Percentiles rank a stretch among this genome's conserved stretches.
These are phyloP conservation scores for Pterostichus madidus DNA, from an alignment of 2,888 invertebrate genomes.

Conservation along the genomic window DNA sequence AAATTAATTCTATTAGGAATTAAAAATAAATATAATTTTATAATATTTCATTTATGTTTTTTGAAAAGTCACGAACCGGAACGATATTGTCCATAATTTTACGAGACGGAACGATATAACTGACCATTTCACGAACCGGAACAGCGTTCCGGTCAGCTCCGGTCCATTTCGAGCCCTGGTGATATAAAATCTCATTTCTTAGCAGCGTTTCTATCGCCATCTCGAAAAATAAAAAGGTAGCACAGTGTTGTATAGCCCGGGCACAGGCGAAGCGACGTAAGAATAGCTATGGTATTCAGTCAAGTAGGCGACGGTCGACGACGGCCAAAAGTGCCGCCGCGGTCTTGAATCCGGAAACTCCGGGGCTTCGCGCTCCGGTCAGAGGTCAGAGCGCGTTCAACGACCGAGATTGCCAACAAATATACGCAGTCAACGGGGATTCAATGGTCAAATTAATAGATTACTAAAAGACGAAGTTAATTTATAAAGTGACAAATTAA, in stretches of 20 bases:
- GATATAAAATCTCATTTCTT: slow-evolving; percentile 9
- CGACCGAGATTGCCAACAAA: neutral
- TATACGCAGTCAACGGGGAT: neutral
- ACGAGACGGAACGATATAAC: too few species aligned
- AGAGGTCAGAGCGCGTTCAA: slow-evolving; percentile 22
- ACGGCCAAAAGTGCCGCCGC: slow-evolving; percentile 8
- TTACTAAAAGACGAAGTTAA: neutral
- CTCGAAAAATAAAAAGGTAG: neutral
- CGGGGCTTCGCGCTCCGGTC: neutral
- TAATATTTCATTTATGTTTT: too few species aligned
- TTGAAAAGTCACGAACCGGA: too few species aligned
- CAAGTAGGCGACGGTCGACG: slow-evolving; percentile 1
- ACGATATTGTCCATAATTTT: too few species aligned
- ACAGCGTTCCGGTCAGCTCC: too few species aligned
- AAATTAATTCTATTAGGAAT: too few species aligned
- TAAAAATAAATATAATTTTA: too few species aligned
- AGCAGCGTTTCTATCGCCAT: neutral
- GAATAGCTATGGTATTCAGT: slow-evolving; percentile 11
- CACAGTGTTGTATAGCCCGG: neutral
- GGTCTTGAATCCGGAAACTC: neutral
- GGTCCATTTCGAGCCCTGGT: too few species aligned
- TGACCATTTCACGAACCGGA: too few species aligned
- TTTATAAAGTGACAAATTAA: neutral
- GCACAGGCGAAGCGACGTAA: neutral
- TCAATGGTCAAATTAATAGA: neutral